phyloP scores from a whole-genome alignment of 2,888 invertebrate genomes.

The Drosophila setosimentum region DNA sequence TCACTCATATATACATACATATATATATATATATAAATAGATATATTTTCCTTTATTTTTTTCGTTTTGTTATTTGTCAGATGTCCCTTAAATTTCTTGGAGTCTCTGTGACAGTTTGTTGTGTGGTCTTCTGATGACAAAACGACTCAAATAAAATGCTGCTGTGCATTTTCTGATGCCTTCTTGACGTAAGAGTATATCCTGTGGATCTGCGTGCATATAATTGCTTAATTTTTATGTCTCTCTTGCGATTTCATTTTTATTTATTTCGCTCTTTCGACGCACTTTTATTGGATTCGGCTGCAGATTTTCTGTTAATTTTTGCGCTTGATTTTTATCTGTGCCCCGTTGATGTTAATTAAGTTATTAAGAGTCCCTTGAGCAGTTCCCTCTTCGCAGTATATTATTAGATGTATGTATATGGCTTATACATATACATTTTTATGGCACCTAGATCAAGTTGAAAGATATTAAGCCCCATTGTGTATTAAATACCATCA shows the following conservation, averaged over 20 bases:
- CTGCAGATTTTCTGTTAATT: slow-evolving; percentile 65
- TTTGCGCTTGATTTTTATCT: slow-evolving; percentile 75
- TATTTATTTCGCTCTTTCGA: slow-evolving; percentile 45
- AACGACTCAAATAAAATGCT: slow-evolving; percentile 70
- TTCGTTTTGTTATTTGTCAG: slow-evolving; percentile 63
- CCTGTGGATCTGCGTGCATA: slow-evolving; percentile 56
- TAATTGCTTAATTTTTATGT: slow-evolving; percentile 72
- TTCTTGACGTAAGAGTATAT: slow-evolving; percentile 17
- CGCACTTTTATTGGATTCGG: slow-evolving; percentile 51
- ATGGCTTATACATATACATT: slow-evolving; percentile 26
- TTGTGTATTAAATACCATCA: slow-evolving; percentile 10
- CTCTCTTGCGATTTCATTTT: slow-evolving; percentile 43
- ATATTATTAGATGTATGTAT: slow-evolving; percentile 42
- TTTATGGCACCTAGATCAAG: slow-evolving; percentile 74
- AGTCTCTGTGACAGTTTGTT: neutral
- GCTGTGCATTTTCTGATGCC: slow-evolving; percentile 68
- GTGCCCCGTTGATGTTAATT: slow-evolving; percentile 61
- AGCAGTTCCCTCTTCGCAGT: slow-evolving; percentile 28
- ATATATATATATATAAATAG: slow-evolving; percentile 2
- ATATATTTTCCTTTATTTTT: slow-evolving; percentile 13
- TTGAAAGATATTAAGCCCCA: slow-evolving; percentile 55
- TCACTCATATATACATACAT: slow-evolving; percentile 12
- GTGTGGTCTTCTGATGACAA: slow-evolving; percentile 53
- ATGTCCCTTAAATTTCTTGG: slow-evolving; percentile 67
- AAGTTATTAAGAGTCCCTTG: slow-evolving; percentile 72